Evolutionary conservation across 2,888 invertebrate species (phyloP), one percentile per base, ranked within the genome.

Genomic region (Dysmachus trigonus): DNA sequence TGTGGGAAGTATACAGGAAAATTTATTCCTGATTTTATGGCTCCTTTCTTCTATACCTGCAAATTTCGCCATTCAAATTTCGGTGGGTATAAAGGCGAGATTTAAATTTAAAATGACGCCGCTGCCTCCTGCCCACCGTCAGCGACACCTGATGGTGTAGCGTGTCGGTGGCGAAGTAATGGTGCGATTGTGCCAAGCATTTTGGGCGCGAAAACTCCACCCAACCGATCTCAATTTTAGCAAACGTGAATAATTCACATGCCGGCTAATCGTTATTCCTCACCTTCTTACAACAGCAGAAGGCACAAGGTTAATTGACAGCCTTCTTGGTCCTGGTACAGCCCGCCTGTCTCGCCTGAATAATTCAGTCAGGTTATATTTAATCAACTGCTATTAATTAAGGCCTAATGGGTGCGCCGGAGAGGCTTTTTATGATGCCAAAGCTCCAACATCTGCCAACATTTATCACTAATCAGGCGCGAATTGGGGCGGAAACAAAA

Each of bases 361-460:
- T 76, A 76, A 76, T 76, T 76, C 33, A 76, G 76, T 76, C 76
- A 33, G 76, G 76, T 76, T 76, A 76, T 76, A 76, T 76, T 76
- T 76, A 76, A 76, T 76, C 35, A 76, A 76, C 76, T 76, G 76
- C 76, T 38, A 33, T 76, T 76, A 76, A 76, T 76, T 76, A 76
- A 38, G 76, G 76, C 22, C 76, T 76, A 76, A 76, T 76, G 76
- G 76, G 4, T 35, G 76, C 76, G 33, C 33, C 38, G 41, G 35
- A 76, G 33, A 35, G 22, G 33, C 22, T 33, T 76, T 38, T 76
- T 33, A 22, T 35, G 18, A 22, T 22, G 41, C 35, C 33, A 13
- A 2, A 38, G 35, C 13, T 35, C 76, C 76, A 15, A 10, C 76
- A 76, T 38, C 33, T 35, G 76, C 76, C 22, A 15, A 33, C 76